Percentiles rank a stretch among this genome's conserved stretches.
phyloP scores from a whole-genome alignment of 2,113 vertebrate genomes.

The Phaethon lepturus region DNA sequence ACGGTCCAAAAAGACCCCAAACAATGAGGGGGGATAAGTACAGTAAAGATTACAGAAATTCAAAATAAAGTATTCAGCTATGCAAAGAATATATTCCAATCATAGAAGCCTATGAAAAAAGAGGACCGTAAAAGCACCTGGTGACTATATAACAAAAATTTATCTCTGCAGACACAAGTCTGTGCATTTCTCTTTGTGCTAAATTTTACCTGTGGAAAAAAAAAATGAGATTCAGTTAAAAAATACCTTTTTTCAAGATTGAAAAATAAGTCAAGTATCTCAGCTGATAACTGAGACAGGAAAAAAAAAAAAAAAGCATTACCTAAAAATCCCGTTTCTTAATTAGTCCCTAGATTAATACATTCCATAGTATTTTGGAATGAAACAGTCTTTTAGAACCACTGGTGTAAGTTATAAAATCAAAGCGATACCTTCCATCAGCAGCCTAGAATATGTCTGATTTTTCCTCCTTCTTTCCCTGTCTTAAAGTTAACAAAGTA shows the following conservation, averaged over 20 bases:
- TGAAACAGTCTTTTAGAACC: not conserved
- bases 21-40: not conserved
- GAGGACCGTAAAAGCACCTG: not conserved
- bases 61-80: not conserved
- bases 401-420: not conserved
- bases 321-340: not conserved
- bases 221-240: not conserved
- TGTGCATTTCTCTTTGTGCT: not conserved
- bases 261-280: not conserved
- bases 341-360: not conserved
- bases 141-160: not conserved
- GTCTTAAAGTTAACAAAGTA: not conserved
- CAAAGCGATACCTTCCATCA: not conserved
- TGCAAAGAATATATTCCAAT: not conserved
- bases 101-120: not conserved
- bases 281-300: not conserved
- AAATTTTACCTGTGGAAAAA: not conserved
- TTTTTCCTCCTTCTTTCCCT: not conserved
- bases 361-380: not conserved
- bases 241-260: not conserved
- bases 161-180: not conserved
- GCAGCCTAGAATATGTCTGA: not conserved
- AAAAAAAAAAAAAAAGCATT: not conserved
- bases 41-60: not conserved
- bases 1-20: not conserved